phyloP scores from a whole-genome alignment of 2,888 invertebrate genomes.

The Odontothrips loti region DNA sequence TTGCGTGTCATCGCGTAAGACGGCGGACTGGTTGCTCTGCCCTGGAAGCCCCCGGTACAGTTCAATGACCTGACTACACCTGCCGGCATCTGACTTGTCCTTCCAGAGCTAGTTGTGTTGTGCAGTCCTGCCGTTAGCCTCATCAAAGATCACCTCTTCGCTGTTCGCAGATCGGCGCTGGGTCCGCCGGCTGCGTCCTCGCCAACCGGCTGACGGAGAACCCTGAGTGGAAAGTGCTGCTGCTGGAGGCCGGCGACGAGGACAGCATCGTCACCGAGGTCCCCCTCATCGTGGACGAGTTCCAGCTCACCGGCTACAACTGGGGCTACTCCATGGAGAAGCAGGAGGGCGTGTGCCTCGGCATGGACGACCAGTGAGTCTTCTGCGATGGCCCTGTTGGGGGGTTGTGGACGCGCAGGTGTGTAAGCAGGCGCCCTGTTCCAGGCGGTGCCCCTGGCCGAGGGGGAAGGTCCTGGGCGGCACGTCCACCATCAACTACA shows the following conservation, averaged over 20 bases:
- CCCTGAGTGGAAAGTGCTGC: slow-evolving; percentile 56
- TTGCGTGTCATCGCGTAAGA: too few relatives aligned
- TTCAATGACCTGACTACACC: too few relatives aligned
- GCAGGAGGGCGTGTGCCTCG: slow-evolving; percentile 57
- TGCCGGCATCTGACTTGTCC: too few relatives aligned
- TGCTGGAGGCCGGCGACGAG: slow-evolving; percentile 61
- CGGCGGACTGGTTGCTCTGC: too few relatives aligned
- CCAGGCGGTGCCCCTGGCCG: slow-evolving; percentile 39
- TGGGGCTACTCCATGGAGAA: slow-evolving; percentile 68
- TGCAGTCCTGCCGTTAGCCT: too few relatives aligned
- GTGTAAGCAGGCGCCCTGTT: not conserved
- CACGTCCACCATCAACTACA: slow-evolving; percentile 58
- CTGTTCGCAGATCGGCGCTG: slow-evolving; percentile 56
- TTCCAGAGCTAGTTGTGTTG: too few relatives aligned
- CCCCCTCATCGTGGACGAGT: slow-evolving; percentile 55
- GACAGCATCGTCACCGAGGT: slow-evolving; percentile 55
- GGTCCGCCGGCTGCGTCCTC: slow-evolving; percentile 66
- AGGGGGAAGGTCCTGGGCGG: slow-evolving; percentile 40
- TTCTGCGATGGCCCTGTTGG: not conserved
- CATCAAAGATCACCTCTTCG: not conserved
- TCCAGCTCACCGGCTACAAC: slow-evolving; percentile 59
- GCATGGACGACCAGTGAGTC: slow-evolving; percentile 42
- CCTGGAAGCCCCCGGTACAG: too few relatives aligned
- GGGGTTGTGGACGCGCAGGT: too few relatives aligned
- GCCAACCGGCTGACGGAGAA: slow-evolving; percentile 67